These are phyloP conservation scores for Nymphalis c-album DNA, from an alignment of 2,888 invertebrate genomes.

Conservation along the genomic window DNA sequence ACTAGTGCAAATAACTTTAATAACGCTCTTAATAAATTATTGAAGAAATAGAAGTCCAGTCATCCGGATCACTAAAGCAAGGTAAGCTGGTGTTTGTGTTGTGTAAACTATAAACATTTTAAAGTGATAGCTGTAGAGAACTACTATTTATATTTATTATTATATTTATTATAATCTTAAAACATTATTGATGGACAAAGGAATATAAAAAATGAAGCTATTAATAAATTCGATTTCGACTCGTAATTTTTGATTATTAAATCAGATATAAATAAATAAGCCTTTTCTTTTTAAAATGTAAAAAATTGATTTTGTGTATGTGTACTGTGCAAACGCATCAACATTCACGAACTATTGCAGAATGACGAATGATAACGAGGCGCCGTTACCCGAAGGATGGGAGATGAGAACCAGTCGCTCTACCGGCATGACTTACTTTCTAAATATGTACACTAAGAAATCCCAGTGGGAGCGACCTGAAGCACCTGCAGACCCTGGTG, in stretches of 20 bases:
- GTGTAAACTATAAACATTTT: constrained; percentile 10
- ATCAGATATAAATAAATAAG: no score
- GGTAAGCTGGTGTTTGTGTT: constrained; percentile 1
- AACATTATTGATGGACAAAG: background rate
- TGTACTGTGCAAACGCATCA: constrained; percentile 30
- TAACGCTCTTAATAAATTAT: no score
- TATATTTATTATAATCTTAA: background rate
- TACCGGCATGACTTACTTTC: constrained; percentile 95
- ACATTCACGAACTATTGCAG: constrained; percentile 56
- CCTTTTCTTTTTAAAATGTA: background rate
- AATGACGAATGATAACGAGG: constrained; percentile 72
- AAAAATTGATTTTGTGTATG: constrained; percentile 18
- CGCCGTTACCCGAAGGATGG: constrained; percentile 93
- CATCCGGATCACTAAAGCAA: background rate
- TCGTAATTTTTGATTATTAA: background rate
- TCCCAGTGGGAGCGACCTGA: constrained; percentile 98
- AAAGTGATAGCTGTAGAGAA: background rate
- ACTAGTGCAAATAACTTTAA: no score
- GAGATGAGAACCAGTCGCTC: constrained; percentile 93
- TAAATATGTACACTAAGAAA: constrained; percentile 97
- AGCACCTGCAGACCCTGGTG: constrained; percentile 86
- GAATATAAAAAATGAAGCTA: background rate
- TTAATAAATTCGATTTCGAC: background rate
- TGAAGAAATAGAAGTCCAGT: background rate
- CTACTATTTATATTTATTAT: background rate